A percentile compares a stretch with the other conserved stretches of the same genome.
Conservation (phyloP, 1,140 invertebrate species). For the Hermatobates lingyangjiaoensis region DNA sequence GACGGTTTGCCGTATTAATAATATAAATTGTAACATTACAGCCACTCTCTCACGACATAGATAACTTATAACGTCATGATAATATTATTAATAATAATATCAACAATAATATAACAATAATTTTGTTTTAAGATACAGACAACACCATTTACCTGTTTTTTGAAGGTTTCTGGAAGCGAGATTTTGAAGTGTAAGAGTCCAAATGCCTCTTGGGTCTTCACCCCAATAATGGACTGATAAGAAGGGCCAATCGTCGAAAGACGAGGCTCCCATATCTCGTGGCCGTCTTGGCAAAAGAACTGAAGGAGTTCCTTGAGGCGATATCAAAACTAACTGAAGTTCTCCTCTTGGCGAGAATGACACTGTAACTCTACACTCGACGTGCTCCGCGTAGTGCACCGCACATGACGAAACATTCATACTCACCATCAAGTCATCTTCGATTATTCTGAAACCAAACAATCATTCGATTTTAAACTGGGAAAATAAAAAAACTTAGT, state of each 20-base stretch:
- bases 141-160: conserved; percentile 4
- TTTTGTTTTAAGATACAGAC: too few relatives aligned
- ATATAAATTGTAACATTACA: too few relatives aligned
- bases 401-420: conserved; percentile 74
- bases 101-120: too few relatives aligned
- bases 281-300: conserved; percentile 73
- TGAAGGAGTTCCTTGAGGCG: conserved; percentile 74
- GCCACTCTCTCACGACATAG: too few relatives aligned
- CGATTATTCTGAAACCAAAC: not conserved
- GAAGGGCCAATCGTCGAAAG: conserved; percentile 95
- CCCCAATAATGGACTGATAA: conserved; percentile 94
- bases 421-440: conserved; percentile 4
- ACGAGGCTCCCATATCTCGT: conserved; percentile 70
- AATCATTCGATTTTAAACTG: too few relatives aligned
- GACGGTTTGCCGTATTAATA: too few relatives aligned
- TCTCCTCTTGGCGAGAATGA: conserved; percentile 76
- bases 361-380: conserved; percentile 73
- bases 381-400: conserved; percentile 77
- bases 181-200: conserved; percentile 84
- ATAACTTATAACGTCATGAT: too few relatives aligned
- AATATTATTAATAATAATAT: too few relatives aligned
- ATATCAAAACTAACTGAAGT: conserved; percentile 59
- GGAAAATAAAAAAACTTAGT: too few relatives aligned
- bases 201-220: conserved; percentile 74
- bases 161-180: conserved; percentile 33